These are phyloP conservation scores for Sula dactylatra DNA, from an alignment of 2,113 vertebrate genomes.

Conservation along the genomic window DNA sequence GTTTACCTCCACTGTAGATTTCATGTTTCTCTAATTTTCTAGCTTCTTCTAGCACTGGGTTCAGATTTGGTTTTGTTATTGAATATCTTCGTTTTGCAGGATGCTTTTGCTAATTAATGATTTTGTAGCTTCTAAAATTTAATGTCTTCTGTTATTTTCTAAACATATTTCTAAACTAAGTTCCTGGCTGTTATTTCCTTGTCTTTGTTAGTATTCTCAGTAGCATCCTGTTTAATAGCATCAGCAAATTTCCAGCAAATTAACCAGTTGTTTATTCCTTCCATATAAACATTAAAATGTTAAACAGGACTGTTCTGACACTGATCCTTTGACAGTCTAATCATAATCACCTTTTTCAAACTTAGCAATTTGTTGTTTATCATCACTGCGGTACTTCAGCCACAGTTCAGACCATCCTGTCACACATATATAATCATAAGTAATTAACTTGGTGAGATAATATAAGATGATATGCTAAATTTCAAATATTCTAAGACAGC, in stretches of 20 bases:
- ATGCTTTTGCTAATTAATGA: background rate
- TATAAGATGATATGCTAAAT: background rate
- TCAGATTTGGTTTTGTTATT: background rate
- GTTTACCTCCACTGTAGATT: background rate
- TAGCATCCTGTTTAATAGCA: background rate
- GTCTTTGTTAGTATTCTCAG: background rate
- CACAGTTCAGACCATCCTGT: background rate
- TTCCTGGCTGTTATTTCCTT: background rate
- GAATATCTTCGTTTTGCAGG: constrained; percentile 3
- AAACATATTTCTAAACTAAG: background rate
- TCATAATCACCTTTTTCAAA: background rate
- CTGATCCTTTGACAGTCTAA: background rate
- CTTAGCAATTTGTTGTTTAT: constrained; percentile 4
- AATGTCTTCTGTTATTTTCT: constrained; percentile 20
- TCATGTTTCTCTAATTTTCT: background rate
- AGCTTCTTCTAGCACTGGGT: background rate
- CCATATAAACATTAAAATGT: constrained; percentile 16
- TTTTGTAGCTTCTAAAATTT: background rate
- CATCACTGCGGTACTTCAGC: background rate
- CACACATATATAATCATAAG: background rate
- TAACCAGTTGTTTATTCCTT: constrained; percentile 20
- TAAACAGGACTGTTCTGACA: background rate
- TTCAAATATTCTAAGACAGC: background rate
- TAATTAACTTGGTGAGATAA: constrained; percentile 17
- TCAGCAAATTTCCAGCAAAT: constrained; percentile 21